Percentiles rank a stretch among this genome's conserved stretches.
Evolutionary conservation across 1,140 invertebrate genomes (phyloP).

Genomic region (Hypsibius dujardini): DNA sequence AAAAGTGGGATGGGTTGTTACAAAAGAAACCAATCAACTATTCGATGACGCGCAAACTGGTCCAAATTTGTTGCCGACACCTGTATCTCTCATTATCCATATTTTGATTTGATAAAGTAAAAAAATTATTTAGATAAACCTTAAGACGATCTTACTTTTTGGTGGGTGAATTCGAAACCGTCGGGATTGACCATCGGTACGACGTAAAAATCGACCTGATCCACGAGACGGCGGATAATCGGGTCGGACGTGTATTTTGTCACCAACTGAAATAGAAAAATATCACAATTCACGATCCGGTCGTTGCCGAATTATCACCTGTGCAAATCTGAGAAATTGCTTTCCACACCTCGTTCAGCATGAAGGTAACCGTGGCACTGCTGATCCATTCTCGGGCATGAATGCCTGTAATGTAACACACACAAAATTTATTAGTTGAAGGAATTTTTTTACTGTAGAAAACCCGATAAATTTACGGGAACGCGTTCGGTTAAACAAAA

Average conservation of each 20-base stretch:
- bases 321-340: neutral
- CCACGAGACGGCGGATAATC: neutral
- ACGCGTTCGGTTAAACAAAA: neutral
- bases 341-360: constrained; percentile 22
- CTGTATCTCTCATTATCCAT: no score
- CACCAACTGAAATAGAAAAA: neutral
- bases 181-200: constrained; percentile 27
- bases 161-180: constrained; percentile 27
- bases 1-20: no score
- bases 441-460: neutral
- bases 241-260: neutral
- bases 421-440: neutral
- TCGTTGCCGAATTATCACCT: neutral
- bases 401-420: constrained; percentile 20
- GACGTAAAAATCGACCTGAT: constrained; percentile 31
- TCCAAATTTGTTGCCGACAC: no score
- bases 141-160: constrained; percentile 23
- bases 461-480: neutral
- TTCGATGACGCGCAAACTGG: no score
- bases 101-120: no score
- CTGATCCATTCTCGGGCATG: constrained; percentile 28
- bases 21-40: no score
- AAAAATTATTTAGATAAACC: neutral
- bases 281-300: neutral
- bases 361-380: constrained; percentile 25